Evolutionary conservation across 2,113 vertebrate species (phyloP), one percentile per base, ranked within the genome.

Genomic region (Narcine bancroftii): DNA sequence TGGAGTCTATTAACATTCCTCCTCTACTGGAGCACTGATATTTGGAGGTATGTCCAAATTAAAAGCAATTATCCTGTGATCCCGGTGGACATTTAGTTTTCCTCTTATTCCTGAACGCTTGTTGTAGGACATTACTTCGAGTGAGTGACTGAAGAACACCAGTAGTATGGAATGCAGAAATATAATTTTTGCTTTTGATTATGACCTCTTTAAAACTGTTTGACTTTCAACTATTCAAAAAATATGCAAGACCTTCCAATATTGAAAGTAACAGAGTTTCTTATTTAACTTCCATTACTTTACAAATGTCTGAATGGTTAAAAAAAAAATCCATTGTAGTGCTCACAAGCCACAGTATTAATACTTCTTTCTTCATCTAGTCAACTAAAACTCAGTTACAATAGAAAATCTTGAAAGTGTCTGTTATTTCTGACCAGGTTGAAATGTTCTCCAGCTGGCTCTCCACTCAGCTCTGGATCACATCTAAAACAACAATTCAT

Each of bases 381-480:
- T 83, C 79, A 56, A 53, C 15, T 10, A 53, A 33, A 53, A 79
- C 76, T 79, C 10, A 13, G 50, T 47, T 47, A 83, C 79, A 53
- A 83, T 53, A 47, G 45, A n/a, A 13, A 47, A 47, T 26, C 21
- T 47, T 10, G 21, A 45, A 47, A 79, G 47, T 79, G 5, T 79
- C 76, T 26, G 75, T 21, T 77, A 79, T 79, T 79, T 79, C 76
- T 11, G 76, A 79, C 76, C 76, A 79, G 11, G 76, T 79, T 79
- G 76, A 45, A 79, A 79, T 47, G 76, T 24, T 26, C 42, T n/a
- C n/a, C n/a, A n/a, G n/a, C n/a, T n/a, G n/a, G n/a, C n/a, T n/a
- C n/a, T n/a, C n/a, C n/a, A n/a, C n/a, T n/a, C n/a, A n/a, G n/a
- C n/a, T n/a, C n/a, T n/a, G n/a, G n/a, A n/a, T n/a, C n/a, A n/a